Evolutionary conservation across 2,797 vertebrate genomes (phyloP).

Genomic region (Coregonus sp.): DNA sequence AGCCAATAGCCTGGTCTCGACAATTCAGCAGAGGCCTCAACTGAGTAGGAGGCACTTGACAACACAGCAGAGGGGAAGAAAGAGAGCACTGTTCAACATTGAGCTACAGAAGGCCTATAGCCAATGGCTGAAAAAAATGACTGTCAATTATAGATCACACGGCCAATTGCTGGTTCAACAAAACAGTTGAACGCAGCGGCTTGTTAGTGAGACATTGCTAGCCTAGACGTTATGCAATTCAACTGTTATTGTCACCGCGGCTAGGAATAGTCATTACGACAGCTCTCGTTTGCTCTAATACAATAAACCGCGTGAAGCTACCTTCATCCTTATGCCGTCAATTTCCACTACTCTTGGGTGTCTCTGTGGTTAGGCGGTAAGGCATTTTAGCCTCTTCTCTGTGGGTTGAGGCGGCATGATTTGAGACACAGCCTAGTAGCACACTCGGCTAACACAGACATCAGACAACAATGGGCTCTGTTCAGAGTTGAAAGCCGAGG

Average conservation of each 20-base stretch:
- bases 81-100: slow-evolving; percentile 8
- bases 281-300: slow-evolving; percentile 26
- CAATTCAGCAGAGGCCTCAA: slow-evolving; percentile 32
- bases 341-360: not conserved
- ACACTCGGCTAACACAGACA: slow-evolving; percentile 15
- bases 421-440: not conserved
- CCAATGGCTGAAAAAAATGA: not conserved
- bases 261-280: slow-evolving; percentile 42
- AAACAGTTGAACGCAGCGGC: not conserved
- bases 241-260: not conserved
- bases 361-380: slow-evolving; percentile 4
- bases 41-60: slow-evolving; percentile 25
- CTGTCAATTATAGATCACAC: slow-evolving; percentile 9
- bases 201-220: slow-evolving; percentile 7
- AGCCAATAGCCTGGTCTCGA: slow-evolving; percentile 25
- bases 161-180: slow-evolving; percentile 7
- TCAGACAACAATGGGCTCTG: slow-evolving; percentile 15
- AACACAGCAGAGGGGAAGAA: not conserved
- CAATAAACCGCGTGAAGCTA: not conserved
- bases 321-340: not conserved
- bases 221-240: not conserved
- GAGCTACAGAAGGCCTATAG: not conserved
- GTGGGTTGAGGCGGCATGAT: slow-evolving; percentile 9
- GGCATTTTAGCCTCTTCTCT: not conserved
- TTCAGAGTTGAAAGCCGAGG: slow-evolving; percentile 18